A percentile compares a stretch with the other conserved stretches of the same genome.
Evolutionary conservation across 2,113 vertebrate species (phyloP).

Genomic region (Anhinga anhinga): DNA sequence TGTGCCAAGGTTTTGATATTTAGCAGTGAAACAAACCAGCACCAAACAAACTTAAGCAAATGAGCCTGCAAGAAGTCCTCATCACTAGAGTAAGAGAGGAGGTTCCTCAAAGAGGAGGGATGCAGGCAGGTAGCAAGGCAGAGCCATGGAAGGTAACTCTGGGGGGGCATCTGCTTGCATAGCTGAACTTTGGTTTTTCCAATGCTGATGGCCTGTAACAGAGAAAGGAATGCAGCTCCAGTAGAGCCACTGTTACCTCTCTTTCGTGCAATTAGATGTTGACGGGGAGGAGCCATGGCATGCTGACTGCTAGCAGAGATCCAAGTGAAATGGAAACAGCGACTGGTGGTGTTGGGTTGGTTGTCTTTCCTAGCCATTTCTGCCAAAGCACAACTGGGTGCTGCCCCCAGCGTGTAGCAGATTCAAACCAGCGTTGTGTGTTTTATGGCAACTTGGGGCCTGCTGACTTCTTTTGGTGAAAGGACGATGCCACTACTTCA

Average conservation of each 20-base stretch:
- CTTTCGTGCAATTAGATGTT: rapidly evolving
- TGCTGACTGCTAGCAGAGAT: not conserved
- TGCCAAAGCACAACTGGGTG: not conserved
- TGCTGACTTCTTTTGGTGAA: not conserved
- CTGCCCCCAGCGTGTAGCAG: not conserved
- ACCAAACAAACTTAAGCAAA: not conserved
- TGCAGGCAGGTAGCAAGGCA: not conserved
- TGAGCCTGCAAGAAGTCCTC: not conserved
- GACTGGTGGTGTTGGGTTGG: not conserved
- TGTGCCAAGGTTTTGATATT: not conserved
- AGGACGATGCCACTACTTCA: not conserved
- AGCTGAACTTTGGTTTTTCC: not conserved
- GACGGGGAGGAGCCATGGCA: not conserved
- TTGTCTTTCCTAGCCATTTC: not conserved
- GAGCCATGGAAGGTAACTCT: not conserved
- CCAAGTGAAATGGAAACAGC: not conserved
- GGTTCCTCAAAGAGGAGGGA: not conserved
- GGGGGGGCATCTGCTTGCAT: not conserved
- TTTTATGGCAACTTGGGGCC: not conserved
- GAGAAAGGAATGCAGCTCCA: not conserved
- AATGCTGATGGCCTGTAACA: not conserved
- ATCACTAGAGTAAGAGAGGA: not conserved
- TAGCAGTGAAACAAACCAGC: not conserved
- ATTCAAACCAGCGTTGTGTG: not conserved
- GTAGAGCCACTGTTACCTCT: not conserved